These are phyloP conservation scores for Sylvia borin DNA, from an alignment of 2,797 vertebrate genomes.

Conservation along the genomic window DNA sequence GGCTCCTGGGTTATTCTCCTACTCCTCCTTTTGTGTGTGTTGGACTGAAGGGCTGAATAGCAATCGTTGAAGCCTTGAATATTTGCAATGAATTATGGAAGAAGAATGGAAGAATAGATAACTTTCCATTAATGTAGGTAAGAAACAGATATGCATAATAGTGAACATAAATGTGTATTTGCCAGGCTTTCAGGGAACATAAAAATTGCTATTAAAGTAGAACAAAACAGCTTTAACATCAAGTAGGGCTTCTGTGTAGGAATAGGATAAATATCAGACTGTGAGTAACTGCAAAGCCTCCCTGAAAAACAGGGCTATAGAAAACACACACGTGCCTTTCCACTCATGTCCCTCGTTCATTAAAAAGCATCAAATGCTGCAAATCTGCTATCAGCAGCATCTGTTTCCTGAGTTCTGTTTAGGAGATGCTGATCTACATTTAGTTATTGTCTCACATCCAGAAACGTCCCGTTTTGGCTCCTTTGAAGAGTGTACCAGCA, in stretches of 20 bases:
- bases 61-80: not conserved
- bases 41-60: not conserved
- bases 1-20: not conserved
- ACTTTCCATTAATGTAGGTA: not conserved
- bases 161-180: not conserved
- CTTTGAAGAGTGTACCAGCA: not conserved
- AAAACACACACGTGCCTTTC: not conserved
- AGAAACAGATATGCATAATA: not conserved
- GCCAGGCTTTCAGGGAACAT: not conserved
- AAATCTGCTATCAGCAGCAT: not conserved
- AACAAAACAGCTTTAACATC: constrained; percentile 16
- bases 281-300: not conserved
- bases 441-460: not conserved
- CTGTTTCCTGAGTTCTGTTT: not conserved
- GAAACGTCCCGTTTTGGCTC: not conserved
- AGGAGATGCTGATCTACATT: not conserved
- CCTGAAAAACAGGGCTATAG: not conserved
- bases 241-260: not conserved
- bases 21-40: not conserved
- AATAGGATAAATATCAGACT: not conserved
- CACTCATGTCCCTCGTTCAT: not conserved
- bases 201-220: constrained; percentile 20
- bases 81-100: not conserved
- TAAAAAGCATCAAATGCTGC: not conserved
- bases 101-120: not conserved